Evolutionary conservation across 2,797 vertebrate genomes (phyloP).

Genomic region (Emydoidea blandingii): DNA sequence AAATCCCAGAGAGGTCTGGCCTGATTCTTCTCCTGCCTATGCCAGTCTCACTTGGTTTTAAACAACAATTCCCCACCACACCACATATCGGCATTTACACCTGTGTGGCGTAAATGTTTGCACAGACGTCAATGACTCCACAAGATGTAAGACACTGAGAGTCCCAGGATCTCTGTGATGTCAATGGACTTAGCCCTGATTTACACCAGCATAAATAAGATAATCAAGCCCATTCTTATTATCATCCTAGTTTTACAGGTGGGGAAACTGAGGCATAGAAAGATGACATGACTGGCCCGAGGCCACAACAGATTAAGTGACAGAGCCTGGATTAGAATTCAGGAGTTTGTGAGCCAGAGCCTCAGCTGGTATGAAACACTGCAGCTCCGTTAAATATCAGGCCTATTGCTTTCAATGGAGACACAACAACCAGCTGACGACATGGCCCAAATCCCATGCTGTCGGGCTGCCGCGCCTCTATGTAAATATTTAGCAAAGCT

Average conservation of each 20-base stretch:
- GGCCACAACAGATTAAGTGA: fast-evolving
- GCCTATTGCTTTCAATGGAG: fast-evolving
- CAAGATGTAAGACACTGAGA: not conserved
- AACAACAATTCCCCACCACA: not conserved
- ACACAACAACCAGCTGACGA: fast-evolving
- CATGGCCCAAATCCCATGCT: fast-evolving
- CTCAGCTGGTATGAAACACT: not conserved
- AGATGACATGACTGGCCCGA: not conserved
- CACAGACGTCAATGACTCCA: not conserved
- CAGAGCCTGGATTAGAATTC: not conserved
- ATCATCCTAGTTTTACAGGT: not conserved
- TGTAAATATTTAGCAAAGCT: not conserved
- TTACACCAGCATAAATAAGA: not conserved
- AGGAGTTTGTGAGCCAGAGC: not conserved
- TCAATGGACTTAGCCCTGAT: not conserved
- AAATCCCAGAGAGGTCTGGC: slow-evolving; percentile 25
- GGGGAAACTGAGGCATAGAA: not conserved
- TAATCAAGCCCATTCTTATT: not conserved
- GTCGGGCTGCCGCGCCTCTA: not conserved
- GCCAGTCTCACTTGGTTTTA: not conserved
- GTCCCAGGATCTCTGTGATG: not conserved
- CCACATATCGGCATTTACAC: not conserved
- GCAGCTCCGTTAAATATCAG: not conserved
- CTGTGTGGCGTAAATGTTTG: not conserved
- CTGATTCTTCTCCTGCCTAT: not conserved